phyloP scores from a whole-genome alignment of 2,888 invertebrate species.

The Nemurella pictetii region DNA sequence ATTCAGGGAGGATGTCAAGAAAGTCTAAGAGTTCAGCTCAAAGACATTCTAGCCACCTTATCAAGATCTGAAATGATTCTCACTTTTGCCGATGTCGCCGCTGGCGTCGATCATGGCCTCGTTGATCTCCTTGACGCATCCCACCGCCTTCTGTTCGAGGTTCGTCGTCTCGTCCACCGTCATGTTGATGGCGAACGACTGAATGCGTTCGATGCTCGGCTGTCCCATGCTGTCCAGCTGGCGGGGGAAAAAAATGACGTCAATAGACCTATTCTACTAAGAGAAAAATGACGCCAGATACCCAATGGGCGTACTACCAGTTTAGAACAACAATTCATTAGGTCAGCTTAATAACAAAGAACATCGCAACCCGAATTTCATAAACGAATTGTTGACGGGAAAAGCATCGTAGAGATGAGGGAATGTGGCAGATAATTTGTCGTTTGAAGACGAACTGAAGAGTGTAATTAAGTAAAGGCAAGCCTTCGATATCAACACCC shows the following conservation, averaged over 20 bases:
- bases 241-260: background rate
- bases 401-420: no score
- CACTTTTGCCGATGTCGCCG: slow-evolving; percentile 21
- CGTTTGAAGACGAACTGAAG: no score
- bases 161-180: slow-evolving; percentile 18
- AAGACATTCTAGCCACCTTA: background rate
- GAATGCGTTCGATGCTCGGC: slow-evolving; percentile 21
- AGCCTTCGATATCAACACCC: no score
- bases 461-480: no score
- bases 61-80: background rate
- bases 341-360: background rate
- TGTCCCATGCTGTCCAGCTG: slow-evolving; percentile 29
- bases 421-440: no score
- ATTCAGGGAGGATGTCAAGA: no score
- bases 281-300: no score
- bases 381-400: no score
- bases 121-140: slow-evolving; percentile 26
- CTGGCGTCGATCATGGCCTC: slow-evolving; percentile 21
- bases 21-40: no score
- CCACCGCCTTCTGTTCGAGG: slow-evolving; percentile 26
- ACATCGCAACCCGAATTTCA: background rate
- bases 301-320: no score
- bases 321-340: background rate
- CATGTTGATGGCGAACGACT: slow-evolving; percentile 25
- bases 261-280: no score